phyloP scores from a whole-genome alignment of 2,888 invertebrate genomes.

The Heteromyza rotundicornis region DNA sequence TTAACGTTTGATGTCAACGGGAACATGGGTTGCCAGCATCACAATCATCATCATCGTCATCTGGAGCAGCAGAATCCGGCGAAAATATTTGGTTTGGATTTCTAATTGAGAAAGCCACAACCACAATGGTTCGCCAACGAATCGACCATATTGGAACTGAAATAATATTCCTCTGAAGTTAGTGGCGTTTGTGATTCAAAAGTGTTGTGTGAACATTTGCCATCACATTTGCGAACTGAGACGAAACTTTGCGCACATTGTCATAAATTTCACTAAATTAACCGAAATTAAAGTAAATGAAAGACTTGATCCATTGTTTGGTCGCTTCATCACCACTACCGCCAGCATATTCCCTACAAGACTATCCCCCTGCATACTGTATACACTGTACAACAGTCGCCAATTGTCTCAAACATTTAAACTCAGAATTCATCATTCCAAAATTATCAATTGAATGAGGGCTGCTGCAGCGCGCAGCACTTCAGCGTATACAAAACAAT shows the following conservation, averaged over 20 bases:
- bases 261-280: constrained; percentile 14
- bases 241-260: background rate
- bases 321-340: too few species aligned
- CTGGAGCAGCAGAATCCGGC: too few species aligned
- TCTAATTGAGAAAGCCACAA: too few species aligned
- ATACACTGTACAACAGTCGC: background rate
- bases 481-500: constrained; percentile 17
- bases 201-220: too few species aligned
- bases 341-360: constrained; percentile 11
- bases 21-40: too few species aligned
- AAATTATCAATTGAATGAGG: constrained; percentile 20
- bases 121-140: too few species aligned
- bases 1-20: background rate
- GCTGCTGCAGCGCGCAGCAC: background rate
- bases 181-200: too few species aligned
- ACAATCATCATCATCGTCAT: too few species aligned
- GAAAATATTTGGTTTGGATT: too few species aligned
- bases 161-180: too few species aligned
- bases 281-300: constrained; percentile 19
- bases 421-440: constrained; percentile 15
- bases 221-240: too few species aligned
- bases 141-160: too few species aligned
- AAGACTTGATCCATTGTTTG: constrained; percentile 23
- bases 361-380: background rate
- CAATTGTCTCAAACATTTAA: constrained; percentile 10